Base-by-base conservation (phyloP, 2,797 vertebrate species). In the Melanotaenia maccullochi region DNA sequence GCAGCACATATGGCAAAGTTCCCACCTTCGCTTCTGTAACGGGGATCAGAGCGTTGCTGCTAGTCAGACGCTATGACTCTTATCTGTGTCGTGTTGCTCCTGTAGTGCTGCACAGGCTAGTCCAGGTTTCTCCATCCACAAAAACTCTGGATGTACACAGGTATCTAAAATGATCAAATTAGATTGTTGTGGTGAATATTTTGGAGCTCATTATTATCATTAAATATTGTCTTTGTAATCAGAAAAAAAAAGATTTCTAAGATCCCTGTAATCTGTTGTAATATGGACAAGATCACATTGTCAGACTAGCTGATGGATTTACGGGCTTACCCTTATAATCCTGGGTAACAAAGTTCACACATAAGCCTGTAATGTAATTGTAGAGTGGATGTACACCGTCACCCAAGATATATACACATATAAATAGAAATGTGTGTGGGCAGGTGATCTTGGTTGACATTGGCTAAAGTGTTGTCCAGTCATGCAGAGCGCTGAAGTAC, bases 41-140 rank as follows among this genome's bases (percentile, higher is more conserved):
- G 32, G 60, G 47, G 54, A 66, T 54, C 73, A 54, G 66, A 76
- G 75, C 63, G 14, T 38, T 1, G 42, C 69, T 65, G 66, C 42
- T 44, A 30, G 68, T 64, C 52, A 66, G 70, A 71, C 51, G 69
- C 42, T 4, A 28, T 68, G 65, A 71, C 64, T 63, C 40, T 44
- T 14, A 56, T 55, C 61, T 70, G 70, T 33, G 35, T 81, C 38
- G 58, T 22, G 42, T 55, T 8, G 14, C 28, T 74, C 56, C 65
- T 2, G 3, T 36, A 55, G 20, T 1, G 49, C 73, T 69, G 61
- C 60, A 32, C 47, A 20, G 6, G 22, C 64, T 6, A 7, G 4
- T 51, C 25, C 2, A 35, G 14, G 20, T 59, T 47, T 54, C 32
- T 14, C 14, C 59, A 38, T 11, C 51, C 1, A 13, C 8, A 33